Base-by-base conservation (phyloP, 2,113 vertebrate genomes). In the Ammodytes marinus region DNA sequence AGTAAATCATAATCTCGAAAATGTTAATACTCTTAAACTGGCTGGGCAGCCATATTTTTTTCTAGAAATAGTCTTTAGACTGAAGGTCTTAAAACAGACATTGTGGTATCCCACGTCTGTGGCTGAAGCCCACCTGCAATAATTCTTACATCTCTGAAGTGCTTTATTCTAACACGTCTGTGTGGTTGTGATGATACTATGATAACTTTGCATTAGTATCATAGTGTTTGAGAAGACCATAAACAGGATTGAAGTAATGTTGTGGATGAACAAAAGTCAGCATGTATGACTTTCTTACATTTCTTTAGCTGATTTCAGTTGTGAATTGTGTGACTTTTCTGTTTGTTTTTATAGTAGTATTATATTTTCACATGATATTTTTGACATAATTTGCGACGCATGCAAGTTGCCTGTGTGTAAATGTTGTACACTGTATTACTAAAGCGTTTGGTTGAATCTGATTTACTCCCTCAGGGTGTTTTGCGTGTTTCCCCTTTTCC, bases 401-500 rank as follows among this genome's bases (percentile, higher is more conserved):
- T 93, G 88, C 72, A 53, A 58, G 6, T 35, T 15, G 14, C 63
- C 58, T 11, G 12, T 83, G 27, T 52, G 80, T 27, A 87, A 89
- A 77, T 70, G 50, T 80, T 53, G 8, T 46, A 19, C 14, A 50
- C 40, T 81, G 52, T 69, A 59, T 68, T 4, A n/a, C 6, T 14
- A 45, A 79, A 74, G 68, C 73, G 39, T 89, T 87, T 91, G 47
- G 82, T 4, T 89, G 27, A 76, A n/a, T 69, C 42, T 52, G 37
- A 50, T 7, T 72, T 45, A 50, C 27, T 52, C 78, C 53, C 68
- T 43, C 2, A 6, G 15, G 19, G 40, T 27, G 27, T 71, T 74
- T 2, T 49, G 46, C 47, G 8, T 46, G 39, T 59, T 19, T 73
- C 14, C n/a, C 45, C 58, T 42, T 46, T 82, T 27, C 50, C 52